Base-by-base conservation (phyloP, 1,140 invertebrate genomes). In the Phymastichus coffea region DNA sequence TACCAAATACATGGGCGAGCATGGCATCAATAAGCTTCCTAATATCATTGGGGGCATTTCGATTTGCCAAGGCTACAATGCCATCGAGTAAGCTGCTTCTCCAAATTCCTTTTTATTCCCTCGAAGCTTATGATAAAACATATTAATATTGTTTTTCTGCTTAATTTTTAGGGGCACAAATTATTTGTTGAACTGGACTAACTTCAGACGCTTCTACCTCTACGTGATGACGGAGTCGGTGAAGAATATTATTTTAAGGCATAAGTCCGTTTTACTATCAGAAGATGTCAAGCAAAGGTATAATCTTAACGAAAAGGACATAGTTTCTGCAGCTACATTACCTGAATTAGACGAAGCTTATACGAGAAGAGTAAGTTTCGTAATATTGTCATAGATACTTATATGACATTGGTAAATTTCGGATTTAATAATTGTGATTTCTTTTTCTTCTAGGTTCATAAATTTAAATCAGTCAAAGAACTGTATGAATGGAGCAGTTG, bases 151-250 rank as follows among this genome's bases (percentile, higher is more conserved):
- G 35, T 38, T 57, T 57, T 49, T 64, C 15, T 37, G n/a, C n/a
- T 61, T 64, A 72, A 73, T 65, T 73, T 74, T 48, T 74, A 94
- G 91, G 65, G 88, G 88, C 23, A 87, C 89, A 64, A 87, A 91
- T 49, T 87, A 86, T 69, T 77, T 94, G 47, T 76, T 93, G 14
- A 87, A 92, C 67, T 95, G 92, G 92, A 86, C 91, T 68, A 91
- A 93, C 69, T 90, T 95, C 72, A 83, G 92, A 4, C 86, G 92
- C 1, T 87, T 92, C 65, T 97, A 97, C 73, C 79, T 95, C n/a
- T 94, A 93, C 71, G 86, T 92, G 33, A 94, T 97, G 89, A 94
- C 93, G 1, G 91, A 94, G 73, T 94, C 93, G 70, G 87, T 95
- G 67, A 92, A 93, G 57, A 87, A 86, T 66, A 87, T 95, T 35